Percentiles rank a stretch among this genome's conserved stretches.
These are phyloP conservation scores for Thamnaconus septentrionalis DNA, from an alignment of 2,113 vertebrate genomes.

Conservation along the genomic window DNA sequence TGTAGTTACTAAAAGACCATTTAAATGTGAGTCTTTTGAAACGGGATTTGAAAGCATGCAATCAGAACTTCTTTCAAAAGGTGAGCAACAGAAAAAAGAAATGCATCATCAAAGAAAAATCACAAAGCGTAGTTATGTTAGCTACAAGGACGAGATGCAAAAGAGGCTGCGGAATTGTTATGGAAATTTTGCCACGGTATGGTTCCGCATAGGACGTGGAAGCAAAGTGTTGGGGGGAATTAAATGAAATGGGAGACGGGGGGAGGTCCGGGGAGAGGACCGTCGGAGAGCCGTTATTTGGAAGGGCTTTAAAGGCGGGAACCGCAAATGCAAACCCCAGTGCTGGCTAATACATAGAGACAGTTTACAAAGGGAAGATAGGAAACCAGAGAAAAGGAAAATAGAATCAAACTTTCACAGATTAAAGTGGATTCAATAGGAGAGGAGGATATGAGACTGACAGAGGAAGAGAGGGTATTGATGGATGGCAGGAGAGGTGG, in stretches of 20 bases:
- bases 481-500: conserved; percentile 1
- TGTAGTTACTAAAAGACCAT: conserved; percentile 36
- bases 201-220: conserved; percentile 40
- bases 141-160: conserved; percentile 10
- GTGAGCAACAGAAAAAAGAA: conserved; percentile 13
- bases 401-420: conserved; percentile 58
- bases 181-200: conserved; percentile 8
- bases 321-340: conserved; percentile 38
- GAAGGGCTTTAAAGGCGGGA: conserved; percentile 48
- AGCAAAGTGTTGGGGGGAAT: conserved; percentile 20
- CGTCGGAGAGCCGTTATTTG: conserved; percentile 33
- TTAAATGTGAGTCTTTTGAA: conserved; percentile 38
- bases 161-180: conserved; percentile 26
- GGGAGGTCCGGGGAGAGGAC: conserved; percentile 39
- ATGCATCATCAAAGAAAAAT: conserved; percentile 14
- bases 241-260: conserved; percentile 33
- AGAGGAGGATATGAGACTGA: conserved; percentile 18
- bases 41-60: conserved; percentile 22
- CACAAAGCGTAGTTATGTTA: conserved; percentile 16
- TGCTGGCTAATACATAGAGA: conserved; percentile 51
- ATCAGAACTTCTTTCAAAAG: conserved; percentile 30
- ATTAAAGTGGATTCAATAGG: conserved; percentile 47
- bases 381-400: conserved; percentile 38
- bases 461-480: conserved; percentile 21
- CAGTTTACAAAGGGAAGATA: conserved; percentile 47